Evolutionary conservation across 1,140 invertebrate species (phyloP).

Genomic region (Gonatopus flavifemur): DNA sequence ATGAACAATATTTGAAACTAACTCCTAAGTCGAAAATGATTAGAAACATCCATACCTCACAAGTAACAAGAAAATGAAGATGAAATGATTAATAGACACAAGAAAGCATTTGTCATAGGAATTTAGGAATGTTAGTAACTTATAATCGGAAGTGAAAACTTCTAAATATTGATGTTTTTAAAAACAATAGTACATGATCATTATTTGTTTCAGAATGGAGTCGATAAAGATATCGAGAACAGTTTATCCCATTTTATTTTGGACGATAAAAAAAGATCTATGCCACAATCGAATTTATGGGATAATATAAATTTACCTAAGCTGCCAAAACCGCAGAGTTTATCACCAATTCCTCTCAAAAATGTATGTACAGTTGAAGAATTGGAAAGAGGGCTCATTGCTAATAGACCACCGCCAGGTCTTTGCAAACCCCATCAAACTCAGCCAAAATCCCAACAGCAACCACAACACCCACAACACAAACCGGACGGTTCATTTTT

Average conservation of each 20-base stretch:
- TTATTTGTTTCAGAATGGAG: conserved; percentile 47
- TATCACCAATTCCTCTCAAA: conserved; percentile 39
- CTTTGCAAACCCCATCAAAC: conserved; percentile 44
- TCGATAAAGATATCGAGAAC: conserved; percentile 46
- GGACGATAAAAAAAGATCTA: conserved; percentile 60
- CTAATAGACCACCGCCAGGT: conserved; percentile 49
- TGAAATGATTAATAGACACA: no score
- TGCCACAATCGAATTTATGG: conserved; percentile 59
- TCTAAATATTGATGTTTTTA: conserved; percentile 9
- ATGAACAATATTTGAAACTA: no score
- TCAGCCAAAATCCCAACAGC: conserved; percentile 40
- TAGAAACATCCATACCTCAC: no score
- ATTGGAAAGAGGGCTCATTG: conserved; percentile 58
- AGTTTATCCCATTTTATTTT: conserved; percentile 63
- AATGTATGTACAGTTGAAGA: conserved; percentile 63
- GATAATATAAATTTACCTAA: conserved; percentile 41
- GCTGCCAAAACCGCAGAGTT: conserved; percentile 26
- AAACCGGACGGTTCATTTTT: conserved; percentile 34
- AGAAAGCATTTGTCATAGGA: no score
- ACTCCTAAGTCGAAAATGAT: no score
- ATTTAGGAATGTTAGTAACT: not conserved
- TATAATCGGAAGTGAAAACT: conserved; percentile 2
- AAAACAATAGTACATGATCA: conserved; percentile 15
- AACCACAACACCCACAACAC: conserved; percentile 42
- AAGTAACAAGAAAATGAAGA: no score